These are phyloP conservation scores for Trichonephila clavata DNA, from an alignment of 1,140 invertebrate species.

Conservation along the genomic window DNA sequence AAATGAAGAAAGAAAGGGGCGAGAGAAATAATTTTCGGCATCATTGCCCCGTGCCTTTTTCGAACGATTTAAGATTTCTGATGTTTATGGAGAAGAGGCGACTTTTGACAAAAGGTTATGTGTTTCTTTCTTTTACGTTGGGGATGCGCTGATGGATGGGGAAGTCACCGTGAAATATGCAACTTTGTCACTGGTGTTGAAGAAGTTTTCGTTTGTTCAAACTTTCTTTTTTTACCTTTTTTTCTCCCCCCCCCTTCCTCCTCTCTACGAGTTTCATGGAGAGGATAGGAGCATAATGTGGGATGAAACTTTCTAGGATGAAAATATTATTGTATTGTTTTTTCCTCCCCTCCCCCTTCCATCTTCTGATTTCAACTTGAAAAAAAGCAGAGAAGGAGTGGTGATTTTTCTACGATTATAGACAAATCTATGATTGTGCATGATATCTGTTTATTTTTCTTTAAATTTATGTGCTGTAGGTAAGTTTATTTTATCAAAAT, in stretches of 20 bases:
- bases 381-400: no score
- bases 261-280: background rate
- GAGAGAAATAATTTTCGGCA: conserved; percentile 53
- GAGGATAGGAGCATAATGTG: no score
- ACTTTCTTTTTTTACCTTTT: background rate
- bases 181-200: background rate
- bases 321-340: conserved; percentile 16
- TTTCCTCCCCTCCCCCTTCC: no score
- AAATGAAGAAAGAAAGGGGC: conserved; percentile 55
- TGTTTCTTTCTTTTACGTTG: background rate
- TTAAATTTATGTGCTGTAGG: no score
- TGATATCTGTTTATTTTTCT: no score
- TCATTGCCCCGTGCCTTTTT: conserved; percentile 58
- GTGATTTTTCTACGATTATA: no score
- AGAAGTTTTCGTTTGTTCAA: no score
- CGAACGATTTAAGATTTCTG: conserved; percentile 51
- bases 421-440: no score
- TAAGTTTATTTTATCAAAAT: no score
- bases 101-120: conserved; percentile 68
- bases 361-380: background rate
- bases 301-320: background rate
- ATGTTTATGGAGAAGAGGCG: background rate
- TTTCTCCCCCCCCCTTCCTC: background rate
- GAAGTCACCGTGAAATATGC: conserved; percentile 12
- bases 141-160: conserved; percentile 41